Base-by-base conservation (phyloP, 2,113 vertebrate genomes). In the Nannobrachium achirus region DNA sequence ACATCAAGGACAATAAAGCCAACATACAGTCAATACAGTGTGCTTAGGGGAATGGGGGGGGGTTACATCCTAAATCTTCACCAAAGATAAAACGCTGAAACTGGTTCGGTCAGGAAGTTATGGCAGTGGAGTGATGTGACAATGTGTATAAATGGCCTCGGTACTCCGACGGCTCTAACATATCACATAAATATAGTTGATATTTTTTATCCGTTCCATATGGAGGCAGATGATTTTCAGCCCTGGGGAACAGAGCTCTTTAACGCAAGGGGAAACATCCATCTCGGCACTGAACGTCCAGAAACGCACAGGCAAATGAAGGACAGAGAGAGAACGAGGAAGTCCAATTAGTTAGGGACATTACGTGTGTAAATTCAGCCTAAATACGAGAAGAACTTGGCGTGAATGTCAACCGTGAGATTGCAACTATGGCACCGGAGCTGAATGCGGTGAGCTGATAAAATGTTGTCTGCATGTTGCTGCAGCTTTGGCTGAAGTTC, bases 121-220 rank as follows among this genome's bases (percentile, higher is more conserved):
- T 10, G 52, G 44, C 8, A 18, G 38, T 14, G 15, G 7, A 53
- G 62, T 58, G 50, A 61, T 57, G 55, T 67, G 63, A 64, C 75
- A 61, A 50, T 56, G 50, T 51, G 57, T 64, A 56, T 18, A 69
- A 75, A 75, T 53, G 79, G 71, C 71, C 60, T 18, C 19, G 4
- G n/a, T 15, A 9, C 53, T 56, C 72, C 64, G 48, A 57, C 45
- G 50, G 39, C 45, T 16, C 52, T 48, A 48, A n/a, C 33, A 11
- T 49, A 56, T 67, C 63, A 68, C 56, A 72, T 69, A 70, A 77
- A 77, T 60, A 65, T 13, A 67, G 40, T 15, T 45, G 64, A 68
- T 70, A 57, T 73, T 66, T 69, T 33, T 65, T 51, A 83, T 80
- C 50, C 15, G 6, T 63, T 65, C 77, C 77, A 71, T 62, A 71